Evolutionary conservation across 2,888 invertebrate species (phyloP).

Genomic region (Bellardia bayeri): DNA sequence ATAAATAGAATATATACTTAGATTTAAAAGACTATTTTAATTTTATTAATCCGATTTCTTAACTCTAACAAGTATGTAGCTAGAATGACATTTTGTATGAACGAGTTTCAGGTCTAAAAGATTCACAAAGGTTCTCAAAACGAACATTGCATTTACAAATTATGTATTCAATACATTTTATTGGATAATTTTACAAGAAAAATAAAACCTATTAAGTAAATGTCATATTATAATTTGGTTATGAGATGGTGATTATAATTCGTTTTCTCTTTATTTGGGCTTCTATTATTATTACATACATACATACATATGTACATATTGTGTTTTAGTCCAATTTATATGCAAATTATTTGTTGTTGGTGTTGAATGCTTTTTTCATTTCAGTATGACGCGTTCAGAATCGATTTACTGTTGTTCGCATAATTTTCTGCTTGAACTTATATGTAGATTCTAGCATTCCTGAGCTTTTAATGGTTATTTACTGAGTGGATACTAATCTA

Average conservation of each 20-base stretch:
- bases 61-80: too few relatives aligned
- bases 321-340: slow-evolving; percentile 47
- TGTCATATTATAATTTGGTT: slow-evolving; percentile 3
- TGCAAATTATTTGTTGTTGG: slow-evolving; percentile 38
- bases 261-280: background rate
- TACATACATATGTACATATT: background rate
- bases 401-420: slow-evolving; percentile 3
- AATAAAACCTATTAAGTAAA: background rate
- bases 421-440: slow-evolving; percentile 6
- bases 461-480: slow-evolving; percentile 2
- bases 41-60: too few relatives aligned
- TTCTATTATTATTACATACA: background rate
- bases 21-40: too few relatives aligned
- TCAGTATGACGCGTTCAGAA: slow-evolving; percentile 16
- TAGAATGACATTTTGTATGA: too few relatives aligned
- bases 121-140: too few relatives aligned
- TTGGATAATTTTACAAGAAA: too few relatives aligned
- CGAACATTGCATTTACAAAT: too few relatives aligned
- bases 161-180: too few relatives aligned
- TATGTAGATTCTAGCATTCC: background rate
- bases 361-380: slow-evolving; percentile 5
- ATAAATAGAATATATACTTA: too few relatives aligned
- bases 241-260: slow-evolving; percentile 1
- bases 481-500: background rate
- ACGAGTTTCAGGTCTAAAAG: too few relatives aligned